Evolutionary conservation across 2,888 invertebrate genomes (phyloP), one percentile per base, ranked within the genome.

Genomic region (Erannis defoliaria): DNA sequence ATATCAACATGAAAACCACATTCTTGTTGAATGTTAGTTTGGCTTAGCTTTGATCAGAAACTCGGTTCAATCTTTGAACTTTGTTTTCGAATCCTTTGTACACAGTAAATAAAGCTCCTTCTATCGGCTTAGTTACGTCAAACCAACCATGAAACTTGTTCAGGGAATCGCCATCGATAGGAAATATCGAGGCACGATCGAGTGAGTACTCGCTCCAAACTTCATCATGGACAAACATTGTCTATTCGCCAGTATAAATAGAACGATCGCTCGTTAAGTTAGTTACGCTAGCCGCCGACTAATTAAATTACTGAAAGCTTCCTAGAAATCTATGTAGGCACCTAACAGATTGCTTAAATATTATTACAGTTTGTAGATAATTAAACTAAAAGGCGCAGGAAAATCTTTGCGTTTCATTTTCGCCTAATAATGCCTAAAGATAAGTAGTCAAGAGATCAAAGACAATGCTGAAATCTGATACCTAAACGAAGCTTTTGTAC

Each of bases 161-260:
- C 9, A 2, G 33, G 6, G 38, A 18, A 19, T 23, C 46, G 2
- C 21, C 21, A 37, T 31, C 29, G 31, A 40, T 37, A 23, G 18
- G 18, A 43, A 46, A 40, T 45, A 35, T 1, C 26, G 21, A 49
- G 38, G 8, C 16, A 19, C 18, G 33, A 48, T 54, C 46, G 40
- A 48, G 5, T 18, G 35, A 16, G 48, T 48, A 48, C 16, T 31
- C 29, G n/a, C 6, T 5, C 35, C n/a, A 51, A 57, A 62, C 61
- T 45, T 57, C 38, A 33, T 62, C 62, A 33, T 49, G 31, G 56
- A 33, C 49, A 51, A 66, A 64, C 55, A 61, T 60, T 66, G 64
- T 62, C 55, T 59, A 46, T 55, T 66, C 61, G 55, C 63, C 59
- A 59, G 63, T 66, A 68, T 48, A 48, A 56, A 59, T 58, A 54